Conservation (phyloP, 2,797 vertebrate genomes). For the Galago senegalensis region DNA sequence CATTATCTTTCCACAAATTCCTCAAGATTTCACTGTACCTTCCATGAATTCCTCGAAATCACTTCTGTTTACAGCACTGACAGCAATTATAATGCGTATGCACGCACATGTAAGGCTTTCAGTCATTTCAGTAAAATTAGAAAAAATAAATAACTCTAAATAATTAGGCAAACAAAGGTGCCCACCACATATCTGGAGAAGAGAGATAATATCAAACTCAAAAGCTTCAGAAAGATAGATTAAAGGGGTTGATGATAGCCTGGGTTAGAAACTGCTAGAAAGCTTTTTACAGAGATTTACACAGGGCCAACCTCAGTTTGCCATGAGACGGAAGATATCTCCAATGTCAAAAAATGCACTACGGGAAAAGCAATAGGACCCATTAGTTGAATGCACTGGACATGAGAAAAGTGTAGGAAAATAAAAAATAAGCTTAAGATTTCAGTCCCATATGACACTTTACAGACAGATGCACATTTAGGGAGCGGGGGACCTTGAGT, state of each 20-base stretch:
- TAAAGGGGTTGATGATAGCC: background rate
- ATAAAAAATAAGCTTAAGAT: background rate
- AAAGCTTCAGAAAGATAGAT: slow-evolving; percentile 31
- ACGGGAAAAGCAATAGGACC: background rate
- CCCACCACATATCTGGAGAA: background rate
- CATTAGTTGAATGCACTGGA: background rate
- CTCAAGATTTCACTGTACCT: background rate
- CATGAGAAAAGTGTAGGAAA: background rate
- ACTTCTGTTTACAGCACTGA: background rate
- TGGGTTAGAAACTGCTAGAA: background rate
- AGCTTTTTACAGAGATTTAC: slow-evolving; percentile 8
- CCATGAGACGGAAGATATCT: background rate
- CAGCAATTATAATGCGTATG: background rate
- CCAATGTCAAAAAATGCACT: background rate
- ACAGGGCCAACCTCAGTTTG: background rate
- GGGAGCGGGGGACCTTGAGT: background rate
- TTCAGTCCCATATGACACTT: background rate
- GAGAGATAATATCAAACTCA: background rate
- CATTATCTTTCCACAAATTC: background rate
- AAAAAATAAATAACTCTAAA: background rate
- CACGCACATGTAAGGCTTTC: background rate
- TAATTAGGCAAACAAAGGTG: background rate
- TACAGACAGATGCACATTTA: background rate
- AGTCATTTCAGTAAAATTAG: background rate
- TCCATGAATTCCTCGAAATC: background rate